A percentile compares a stretch with the other conserved stretches of the same genome.
These are phyloP conservation scores for Todiramphus chloris DNA, from an alignment of 2,113 vertebrate species.

Conservation along the genomic window DNA sequence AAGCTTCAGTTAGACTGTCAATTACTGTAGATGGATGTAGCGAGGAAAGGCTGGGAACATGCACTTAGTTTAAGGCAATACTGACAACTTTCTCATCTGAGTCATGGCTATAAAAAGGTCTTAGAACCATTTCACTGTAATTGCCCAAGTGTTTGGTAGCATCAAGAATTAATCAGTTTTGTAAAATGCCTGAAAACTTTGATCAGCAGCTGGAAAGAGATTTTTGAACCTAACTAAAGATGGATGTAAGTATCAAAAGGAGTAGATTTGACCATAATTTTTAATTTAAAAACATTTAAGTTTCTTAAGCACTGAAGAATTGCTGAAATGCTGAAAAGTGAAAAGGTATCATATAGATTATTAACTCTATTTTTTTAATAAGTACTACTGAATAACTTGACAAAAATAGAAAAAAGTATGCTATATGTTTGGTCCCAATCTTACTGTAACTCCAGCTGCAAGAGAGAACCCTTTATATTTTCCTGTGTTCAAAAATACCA, in stretches of 20 bases:
- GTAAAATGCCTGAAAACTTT: neutral
- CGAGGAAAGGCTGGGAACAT: neutral
- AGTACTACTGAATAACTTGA: neutral
- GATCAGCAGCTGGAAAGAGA: neutral
- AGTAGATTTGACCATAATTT: neutral
- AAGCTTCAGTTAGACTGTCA: neutral
- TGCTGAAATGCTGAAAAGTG: neutral
- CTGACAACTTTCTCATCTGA: neutral
- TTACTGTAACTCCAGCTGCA: neutral
- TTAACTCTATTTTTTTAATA: neutral
- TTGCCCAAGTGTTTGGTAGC: neutral
- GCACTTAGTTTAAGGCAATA: neutral
- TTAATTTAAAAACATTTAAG: neutral
- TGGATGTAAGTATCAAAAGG: neutral
- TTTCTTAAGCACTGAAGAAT: neutral
- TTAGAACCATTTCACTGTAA: neutral
- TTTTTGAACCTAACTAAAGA: neutral
- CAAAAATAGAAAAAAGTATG: neutral
- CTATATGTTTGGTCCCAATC: neutral
- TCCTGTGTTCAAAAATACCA: neutral
- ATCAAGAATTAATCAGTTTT: neutral
- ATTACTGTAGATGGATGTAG: rapidly evolving
- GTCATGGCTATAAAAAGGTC: neutral
- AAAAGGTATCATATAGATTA: neutral
- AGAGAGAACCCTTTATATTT: neutral